Evolutionary conservation across 2,888 invertebrate genomes (phyloP).

Genomic region (Ligdia adustata): DNA sequence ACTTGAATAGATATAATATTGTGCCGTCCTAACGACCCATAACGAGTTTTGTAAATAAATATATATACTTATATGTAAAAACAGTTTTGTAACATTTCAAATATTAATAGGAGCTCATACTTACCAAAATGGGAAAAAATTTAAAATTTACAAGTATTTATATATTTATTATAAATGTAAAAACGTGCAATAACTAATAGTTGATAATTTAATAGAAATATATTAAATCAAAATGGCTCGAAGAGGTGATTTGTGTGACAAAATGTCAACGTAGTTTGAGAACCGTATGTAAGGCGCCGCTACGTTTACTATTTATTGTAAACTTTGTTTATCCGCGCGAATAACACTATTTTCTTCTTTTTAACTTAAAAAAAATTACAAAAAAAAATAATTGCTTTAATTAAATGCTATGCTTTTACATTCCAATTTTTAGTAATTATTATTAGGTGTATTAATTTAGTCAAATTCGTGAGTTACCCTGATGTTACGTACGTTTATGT

Average conservation of each 20-base stretch:
- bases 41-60: slow-evolving; percentile 82
- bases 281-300: slow-evolving; percentile 41
- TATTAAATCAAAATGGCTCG: slow-evolving; percentile 75
- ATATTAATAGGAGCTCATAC: slow-evolving; percentile 82
- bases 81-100: slow-evolving; percentile 83
- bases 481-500: slow-evolving; percentile 39
- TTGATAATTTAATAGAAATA: slow-evolving; percentile 81
- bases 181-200: slow-evolving; percentile 85
- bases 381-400: slow-evolving; percentile 56
- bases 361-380: slow-evolving; percentile 43
- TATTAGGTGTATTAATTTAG: slow-evolving; percentile 74
- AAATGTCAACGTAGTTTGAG: slow-evolving; percentile 43
- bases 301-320: slow-evolving; percentile 79
- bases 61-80: slow-evolving; percentile 78
- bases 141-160: slow-evolving; percentile 83
- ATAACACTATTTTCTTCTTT: slow-evolving; percentile 41
- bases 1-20: slow-evolving; percentile 81
- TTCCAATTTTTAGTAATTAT: slow-evolving; percentile 70
- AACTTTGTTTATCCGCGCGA: slow-evolving; percentile 67
- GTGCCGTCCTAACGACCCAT: slow-evolving; percentile 83
- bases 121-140: slow-evolving; percentile 80
- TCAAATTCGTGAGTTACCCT: slow-evolving; percentile 69
- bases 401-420: slow-evolving; percentile 68
- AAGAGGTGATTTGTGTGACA: slow-evolving; percentile 56
- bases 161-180: slow-evolving; percentile 84